Evolutionary conservation across 2,888 invertebrate species (phyloP), one percentile per base, ranked within the genome.

Genomic region (Phyto melanocephala): DNA sequence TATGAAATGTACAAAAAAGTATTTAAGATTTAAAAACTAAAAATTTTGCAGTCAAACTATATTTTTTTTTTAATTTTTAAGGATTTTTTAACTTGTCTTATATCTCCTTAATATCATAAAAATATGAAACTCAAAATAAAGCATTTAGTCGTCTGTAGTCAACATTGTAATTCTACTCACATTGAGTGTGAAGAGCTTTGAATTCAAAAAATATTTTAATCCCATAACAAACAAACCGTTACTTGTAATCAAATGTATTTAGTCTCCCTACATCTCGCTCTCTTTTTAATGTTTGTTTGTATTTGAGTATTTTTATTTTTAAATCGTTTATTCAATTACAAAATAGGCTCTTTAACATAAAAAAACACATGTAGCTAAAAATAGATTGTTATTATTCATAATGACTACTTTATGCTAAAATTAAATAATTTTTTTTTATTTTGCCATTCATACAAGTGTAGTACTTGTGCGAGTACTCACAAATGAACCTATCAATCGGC

Each of bases 241-340:
- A 45, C 24, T 40, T 37, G 24, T 35, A 24, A 56, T 65, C 35
- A 65, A 47, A 35, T 62, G 20, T 28, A 2, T 22, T 22, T 22
- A 45, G 4, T 28, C n/a, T n/a, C n/a, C n/a, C n/a, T n/a, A n/a
- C 6, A 28, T 5, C 28, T 28, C 6, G 4, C 28, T 28, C 28
- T 28, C 28, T 28, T 6, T 28, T 3, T 42, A 6, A 15, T 60
- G 58, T 47, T 45, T 60, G 35, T 70, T 54, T 45, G 20, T 52
- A 13, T 33, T 40, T n/a, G n/a, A n/a, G 77, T 50, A 10, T 28
- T 74, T 60, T 6, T 74, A 67, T 74, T 80, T 80, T 67, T 74
- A 67, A 80, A 80, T 67, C 72, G 79, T 74, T 80, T 68, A 80
- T 80, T 80, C 60, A 74, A 79, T 80, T 74, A 68, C 56, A 35